Base-by-base conservation (phyloP, 2,797 vertebrate species). In the Betta splendens region DNA sequence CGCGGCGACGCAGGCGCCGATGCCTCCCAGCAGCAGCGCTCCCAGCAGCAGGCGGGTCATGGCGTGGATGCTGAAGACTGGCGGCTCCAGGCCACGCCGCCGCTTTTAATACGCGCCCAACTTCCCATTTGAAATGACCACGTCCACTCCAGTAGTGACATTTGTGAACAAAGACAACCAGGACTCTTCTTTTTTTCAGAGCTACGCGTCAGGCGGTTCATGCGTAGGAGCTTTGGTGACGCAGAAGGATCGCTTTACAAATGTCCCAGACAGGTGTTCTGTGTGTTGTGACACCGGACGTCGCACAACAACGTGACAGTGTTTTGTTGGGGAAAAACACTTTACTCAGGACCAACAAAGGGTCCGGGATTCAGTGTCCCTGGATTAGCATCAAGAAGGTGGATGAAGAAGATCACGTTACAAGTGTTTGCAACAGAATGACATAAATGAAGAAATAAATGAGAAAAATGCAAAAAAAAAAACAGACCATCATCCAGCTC, bases 41-140 rank as follows among this genome's bases (percentile, higher is more conserved):
- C 55, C 31, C 1, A 80, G 64, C 75, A 85, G 71, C 46, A 83
- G 51, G 16, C 10, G 2, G 9, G 28, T 61, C 85, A 85, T 87
- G 44, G 39, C 9, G 53, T 9, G 25, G 51, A 58, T 44, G 45
- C 21, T 37, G 45, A 58, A 37, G 31, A 69, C 62, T 64, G 69
- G 65, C 49, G n/a, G 68, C 42, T 51, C 40, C 10, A 0, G n/a
- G 3, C 5, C 2, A 15, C 39, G 3, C 10, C 0, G 0, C 37
- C 1, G 5, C 74, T 44, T 83, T 89, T 80, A 59, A 80, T 15
- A 6, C 4, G 0, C 1, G 3, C 0, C 1, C 13, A 15, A 72
- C 72, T 82, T 84, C 80, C 75, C 6, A 20, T 37, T 69, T 53
- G 26, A 32, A 37, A 51, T 58, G 21, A 53, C 21, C 2, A 37